Base-by-base conservation (phyloP, 1,140 invertebrate species). In the Halotydeus destructor region DNA sequence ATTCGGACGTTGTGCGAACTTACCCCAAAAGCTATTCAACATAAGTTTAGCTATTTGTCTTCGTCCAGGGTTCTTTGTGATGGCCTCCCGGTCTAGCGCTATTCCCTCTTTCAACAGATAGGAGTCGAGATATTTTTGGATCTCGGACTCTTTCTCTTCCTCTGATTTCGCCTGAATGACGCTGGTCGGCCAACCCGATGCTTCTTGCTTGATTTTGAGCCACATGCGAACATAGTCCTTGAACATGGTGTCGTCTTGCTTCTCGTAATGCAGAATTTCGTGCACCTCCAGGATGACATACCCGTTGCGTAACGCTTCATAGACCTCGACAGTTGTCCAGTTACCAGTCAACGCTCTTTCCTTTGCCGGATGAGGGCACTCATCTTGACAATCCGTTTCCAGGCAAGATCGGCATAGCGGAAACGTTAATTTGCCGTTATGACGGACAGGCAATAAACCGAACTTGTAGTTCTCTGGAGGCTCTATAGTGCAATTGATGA, bases 41-140 rank as follows among this genome's bases (percentile, higher is more conserved):
- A 27, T 38, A 3, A 55, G 34, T 46, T 55, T 55, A 4, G 49
- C 38, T 16, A 54, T 14, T 21, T 40, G 33, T 25, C 52, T 35
- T 3, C 51, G 34, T 8, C 57, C 59, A 1, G 54, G 50, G 45
- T 63, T 64, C 38, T 53, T 49, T 31, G 27, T 40, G 28, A 63
- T 59, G 38, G 52, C 50, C 9, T 51, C 35, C 3, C 6, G 26
- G 24, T 62, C 52, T 19, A 65, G 41, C n/a, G 31, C 22, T 31
- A 65, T 45, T 14, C 55, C 55, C 50, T 64, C 55, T 9, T 49
- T 45, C 31, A 53, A 28, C 0, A 50, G 28, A 51, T 57, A 60
- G 8, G 54, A 36, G 12, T 36, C n/a, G 12, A 63, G 50, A 39
- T 60, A 64, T 37, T 36, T 22, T 5, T 49, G 12, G 48, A 51